Evolutionary conservation across 1,140 invertebrate genomes (phyloP).

Genomic region (Macrobrachium nipponense): DNA sequence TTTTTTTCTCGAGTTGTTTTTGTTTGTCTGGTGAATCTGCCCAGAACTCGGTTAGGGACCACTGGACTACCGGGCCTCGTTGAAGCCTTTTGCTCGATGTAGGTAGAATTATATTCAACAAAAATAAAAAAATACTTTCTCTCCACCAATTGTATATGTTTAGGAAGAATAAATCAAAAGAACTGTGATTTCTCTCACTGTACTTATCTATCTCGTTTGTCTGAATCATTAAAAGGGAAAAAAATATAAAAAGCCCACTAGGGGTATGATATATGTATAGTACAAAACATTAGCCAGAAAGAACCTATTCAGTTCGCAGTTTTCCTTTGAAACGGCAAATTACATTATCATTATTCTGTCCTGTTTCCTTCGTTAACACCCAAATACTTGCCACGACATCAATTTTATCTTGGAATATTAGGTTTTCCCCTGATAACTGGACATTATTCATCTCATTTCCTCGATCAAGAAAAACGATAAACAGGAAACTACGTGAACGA

Average conservation of each 20-base stretch:
- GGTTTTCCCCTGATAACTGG: no score
- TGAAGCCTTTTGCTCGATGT: conserved; percentile 54
- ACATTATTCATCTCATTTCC: no score
- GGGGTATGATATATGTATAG: conserved; percentile 52
- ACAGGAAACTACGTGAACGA: no score
- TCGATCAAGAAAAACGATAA: no score
- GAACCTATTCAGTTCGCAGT: neutral
- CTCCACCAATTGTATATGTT: neutral
- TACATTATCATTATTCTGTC: no score
- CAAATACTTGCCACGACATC: no score
- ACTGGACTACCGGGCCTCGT: conserved; percentile 53
- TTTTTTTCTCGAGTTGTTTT: no score
- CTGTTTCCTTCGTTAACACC: no score
- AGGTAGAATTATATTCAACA: conserved; percentile 40
- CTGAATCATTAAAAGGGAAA: conserved; percentile 28
- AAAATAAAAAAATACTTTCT: conserved; percentile 2
- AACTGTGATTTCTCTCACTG: conserved; percentile 61
- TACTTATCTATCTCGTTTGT: conserved; percentile 47
- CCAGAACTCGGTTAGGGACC: conserved; percentile 49
- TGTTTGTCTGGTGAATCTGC: conserved; percentile 11
- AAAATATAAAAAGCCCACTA: conserved; percentile 12
- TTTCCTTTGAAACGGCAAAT: no score
- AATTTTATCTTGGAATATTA: no score
- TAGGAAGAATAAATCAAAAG: conserved; percentile 44
- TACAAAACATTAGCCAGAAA: conserved; percentile 49